Conservation (phyloP, 1,140 invertebrate species). For the Drosophila tristis region DNA sequence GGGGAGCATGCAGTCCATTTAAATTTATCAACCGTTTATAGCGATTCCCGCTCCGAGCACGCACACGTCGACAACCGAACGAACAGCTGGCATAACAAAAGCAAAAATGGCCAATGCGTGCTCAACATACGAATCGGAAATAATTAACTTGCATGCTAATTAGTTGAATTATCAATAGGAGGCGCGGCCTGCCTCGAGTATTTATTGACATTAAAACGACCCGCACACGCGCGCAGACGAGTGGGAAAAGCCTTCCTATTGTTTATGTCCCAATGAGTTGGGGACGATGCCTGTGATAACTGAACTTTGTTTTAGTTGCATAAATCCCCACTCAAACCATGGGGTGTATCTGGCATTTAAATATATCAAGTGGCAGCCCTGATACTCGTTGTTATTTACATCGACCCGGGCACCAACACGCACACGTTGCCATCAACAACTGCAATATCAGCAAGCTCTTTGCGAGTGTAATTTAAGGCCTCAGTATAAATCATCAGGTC, state of each 20-base stretch:
- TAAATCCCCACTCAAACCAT: constrained; percentile 48
- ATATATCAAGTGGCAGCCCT: constrained; percentile 53
- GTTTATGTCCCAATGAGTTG: constrained; percentile 51
- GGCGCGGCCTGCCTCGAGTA: constrained; percentile 31
- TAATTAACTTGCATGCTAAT: constrained; percentile 82
- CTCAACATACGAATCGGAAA: constrained; percentile 60
- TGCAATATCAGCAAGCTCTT: constrained; percentile 74
- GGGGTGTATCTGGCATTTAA: constrained; percentile 51
- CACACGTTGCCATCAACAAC: constrained; percentile 50
- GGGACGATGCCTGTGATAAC: constrained; percentile 29
- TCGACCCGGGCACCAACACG: constrained; percentile 14
- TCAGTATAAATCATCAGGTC: constrained; percentile 67
- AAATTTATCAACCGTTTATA: constrained; percentile 37
- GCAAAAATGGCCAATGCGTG: constrained; percentile 52
- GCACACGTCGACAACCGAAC: constrained; percentile 3
- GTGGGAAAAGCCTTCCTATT: constrained; percentile 5
- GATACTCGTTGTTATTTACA: constrained; percentile 54
- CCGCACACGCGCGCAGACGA: not conserved
- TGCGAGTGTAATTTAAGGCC: constrained; percentile 69
- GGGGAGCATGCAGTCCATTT: constrained; percentile 1
- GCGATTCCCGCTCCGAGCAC: constrained; percentile 23
- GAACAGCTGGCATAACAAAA: constrained; percentile 52
- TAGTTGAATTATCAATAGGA: constrained; percentile 75
- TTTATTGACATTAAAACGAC: constrained; percentile 68
- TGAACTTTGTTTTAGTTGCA: constrained; percentile 54